Evolutionary conservation across 2,113 vertebrate species (phyloP), one percentile per base, ranked within the genome.

Genomic region (Corythoichthys intestinalis): DNA sequence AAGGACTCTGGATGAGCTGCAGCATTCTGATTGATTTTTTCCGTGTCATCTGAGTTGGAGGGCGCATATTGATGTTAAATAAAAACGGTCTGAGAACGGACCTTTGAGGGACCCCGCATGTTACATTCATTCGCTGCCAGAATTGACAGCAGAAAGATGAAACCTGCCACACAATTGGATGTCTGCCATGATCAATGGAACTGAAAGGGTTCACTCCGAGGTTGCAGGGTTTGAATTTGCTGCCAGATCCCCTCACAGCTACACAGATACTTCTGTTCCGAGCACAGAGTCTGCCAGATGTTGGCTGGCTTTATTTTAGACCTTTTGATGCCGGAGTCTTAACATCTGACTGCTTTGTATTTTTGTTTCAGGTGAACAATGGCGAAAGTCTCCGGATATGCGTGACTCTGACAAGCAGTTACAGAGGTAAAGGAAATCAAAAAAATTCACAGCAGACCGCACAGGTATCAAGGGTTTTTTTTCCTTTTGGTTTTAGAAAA

Each of bases 261-360:
- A 79, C 87, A 85, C 82, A 79, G 78, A 87, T 77, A 82, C 79
- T 83, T 89, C 83, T 83, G 82, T 79, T 82, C 75, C 46, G 73
- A 74, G 67, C 74, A 65, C 75, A 72, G 77, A 81, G 58, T 83
- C 87, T 28, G 20, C 20, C 77, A 82, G 76, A 81, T 77, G 77
- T 81, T 66, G 58, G 50, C 57, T 50, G 4, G 68, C 66, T 69
- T 41, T 69, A 4, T 67, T 74, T 57, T 58, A 41, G 56, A 63
- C 76, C 69, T 65, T 52, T 49, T 38, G 17, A 17, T 15, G 37
- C 15, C 17, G 10, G 20, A 20, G 9, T 41, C 9, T 44, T 53
- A 66, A 39, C 47, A 50, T 37, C 7, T 10, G 10, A 10, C 5
- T 66, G n/a, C 9, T 20, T 71, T 60, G 0, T 0, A 66, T 80